Evolutionary conservation across 2,797 vertebrate species (phyloP).

Genomic region (Orestias chungarensis): DNA sequence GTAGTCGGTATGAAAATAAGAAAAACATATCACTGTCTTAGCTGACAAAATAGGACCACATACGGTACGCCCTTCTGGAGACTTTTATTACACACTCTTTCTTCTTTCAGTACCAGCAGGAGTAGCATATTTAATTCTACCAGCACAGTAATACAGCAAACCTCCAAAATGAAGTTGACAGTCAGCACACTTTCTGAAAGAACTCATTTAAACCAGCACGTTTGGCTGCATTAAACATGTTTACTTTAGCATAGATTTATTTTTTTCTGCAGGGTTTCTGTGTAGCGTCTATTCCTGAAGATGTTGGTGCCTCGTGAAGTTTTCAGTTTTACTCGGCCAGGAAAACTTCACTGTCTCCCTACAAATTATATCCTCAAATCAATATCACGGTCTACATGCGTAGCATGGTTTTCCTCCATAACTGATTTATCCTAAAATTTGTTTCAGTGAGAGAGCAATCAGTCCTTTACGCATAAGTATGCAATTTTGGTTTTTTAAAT

Average conservation of each 20-base stretch:
- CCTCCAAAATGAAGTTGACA: conserved; percentile 32
- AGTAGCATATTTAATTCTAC: conserved; percentile 16
- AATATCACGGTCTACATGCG: conserved; percentile 69
- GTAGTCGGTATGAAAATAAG: conserved; percentile 8
- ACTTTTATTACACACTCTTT: conserved; percentile 15
- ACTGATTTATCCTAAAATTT: conserved; percentile 73
- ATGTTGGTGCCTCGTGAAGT: conserved; percentile 32
- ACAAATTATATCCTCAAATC: conserved; percentile 43
- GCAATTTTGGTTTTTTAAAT: conserved; percentile 68
- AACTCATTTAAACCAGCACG: conserved; percentile 35
- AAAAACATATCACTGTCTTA: conserved; percentile 9
- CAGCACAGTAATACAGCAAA: conserved; percentile 13
- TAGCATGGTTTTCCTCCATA: conserved; percentile 68
- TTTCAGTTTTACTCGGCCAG: conserved; percentile 58
- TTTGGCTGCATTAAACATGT: conserved; percentile 45
- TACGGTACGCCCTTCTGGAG: conserved; percentile 4
- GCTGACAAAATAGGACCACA: conserved; percentile 15
- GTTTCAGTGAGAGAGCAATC: conserved; percentile 74
- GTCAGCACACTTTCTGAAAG: conserved; percentile 39
- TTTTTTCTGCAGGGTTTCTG: conserved; percentile 45
- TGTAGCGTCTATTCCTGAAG: conserved; percentile 31
- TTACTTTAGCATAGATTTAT: conserved; percentile 34
- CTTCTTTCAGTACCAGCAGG: conserved; percentile 9
- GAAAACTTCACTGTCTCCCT: conserved; percentile 53
- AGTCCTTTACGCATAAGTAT: conserved; percentile 72